A percentile compares a stretch with the other conserved stretches of the same genome.
Conservation (phyloP, 2,888 invertebrate species). For the Agrypnus murinus region DNA sequence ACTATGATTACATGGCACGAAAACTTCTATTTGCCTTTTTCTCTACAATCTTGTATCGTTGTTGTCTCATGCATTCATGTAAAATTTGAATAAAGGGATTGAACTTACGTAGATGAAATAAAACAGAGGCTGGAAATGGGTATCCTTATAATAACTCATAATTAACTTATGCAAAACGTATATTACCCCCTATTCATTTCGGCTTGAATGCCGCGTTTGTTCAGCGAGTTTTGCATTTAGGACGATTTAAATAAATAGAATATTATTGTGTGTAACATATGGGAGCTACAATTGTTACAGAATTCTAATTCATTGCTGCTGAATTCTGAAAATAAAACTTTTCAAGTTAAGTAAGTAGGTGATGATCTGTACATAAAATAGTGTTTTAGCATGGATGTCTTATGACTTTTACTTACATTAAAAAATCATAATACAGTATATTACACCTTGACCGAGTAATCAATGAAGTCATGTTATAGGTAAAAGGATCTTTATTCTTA, state of each 20-base stretch:
- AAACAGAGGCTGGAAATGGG: conserved; percentile 13
- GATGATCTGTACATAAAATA: too few species aligned
- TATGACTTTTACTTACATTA: too few species aligned
- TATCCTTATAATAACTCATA: conserved; percentile 65
- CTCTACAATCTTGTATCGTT: neutral
- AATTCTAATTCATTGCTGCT: too few species aligned
- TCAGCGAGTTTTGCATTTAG: conserved; percentile 48
- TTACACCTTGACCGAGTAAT: too few species aligned
- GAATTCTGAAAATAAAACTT: too few species aligned
- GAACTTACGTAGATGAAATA: conserved; percentile 36
- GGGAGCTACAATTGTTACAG: too few species aligned
- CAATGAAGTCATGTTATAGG: too few species aligned
- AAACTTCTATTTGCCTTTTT: conserved; percentile 29
- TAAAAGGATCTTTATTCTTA: too few species aligned
- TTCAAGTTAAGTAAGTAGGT: too few species aligned
- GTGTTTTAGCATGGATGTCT: too few species aligned
- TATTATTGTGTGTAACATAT: conserved; percentile 24
- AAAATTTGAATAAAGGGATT: conserved; percentile 13
- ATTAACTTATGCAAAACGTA: conserved; percentile 66
- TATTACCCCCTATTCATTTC: conserved; percentile 46
- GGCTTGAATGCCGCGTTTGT: conserved; percentile 43
- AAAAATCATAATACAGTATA: too few species aligned
- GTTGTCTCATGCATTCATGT: conserved; percentile 2
- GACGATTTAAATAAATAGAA: conserved; percentile 38
- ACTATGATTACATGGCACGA: conserved; percentile 50